Evolutionary conservation across 1,140 invertebrate genomes (phyloP).

Genomic region (Proctacanthus coquilletti): DNA sequence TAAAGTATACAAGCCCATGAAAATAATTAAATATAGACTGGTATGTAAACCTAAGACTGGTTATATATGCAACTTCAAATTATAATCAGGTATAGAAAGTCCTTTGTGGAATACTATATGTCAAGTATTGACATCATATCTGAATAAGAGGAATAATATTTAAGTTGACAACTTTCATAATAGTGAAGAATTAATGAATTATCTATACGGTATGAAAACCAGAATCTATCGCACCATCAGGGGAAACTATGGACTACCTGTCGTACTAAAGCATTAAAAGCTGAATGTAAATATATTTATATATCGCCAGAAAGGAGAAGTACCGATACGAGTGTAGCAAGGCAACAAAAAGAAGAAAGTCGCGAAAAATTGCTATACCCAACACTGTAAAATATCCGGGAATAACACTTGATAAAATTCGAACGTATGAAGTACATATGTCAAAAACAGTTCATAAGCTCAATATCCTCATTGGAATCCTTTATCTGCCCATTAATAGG

Average conservation of each 20-base stretch:
- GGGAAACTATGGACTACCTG: background rate
- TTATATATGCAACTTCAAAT: conserved; percentile 1
- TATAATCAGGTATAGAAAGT: background rate
- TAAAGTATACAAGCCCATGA: background rate
- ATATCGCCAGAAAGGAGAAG: background rate
- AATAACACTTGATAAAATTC: too few relatives aligned
- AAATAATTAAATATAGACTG: background rate
- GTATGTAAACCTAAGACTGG: background rate
- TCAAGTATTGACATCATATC: background rate
- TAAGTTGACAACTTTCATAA: background rate
- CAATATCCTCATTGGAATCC: too few relatives aligned
- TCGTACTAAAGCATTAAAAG: background rate
- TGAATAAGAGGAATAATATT: background rate
- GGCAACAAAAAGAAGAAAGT: background rate
- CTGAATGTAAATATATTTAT: background rate
- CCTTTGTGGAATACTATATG: background rate
- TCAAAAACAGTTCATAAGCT: too few relatives aligned
- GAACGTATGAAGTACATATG: too few relatives aligned
- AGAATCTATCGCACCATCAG: background rate
- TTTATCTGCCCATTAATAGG: too few relatives aligned
- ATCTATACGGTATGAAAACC: background rate
- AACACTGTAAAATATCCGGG: too few relatives aligned
- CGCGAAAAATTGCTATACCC: too few relatives aligned
- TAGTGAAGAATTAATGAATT: background rate
- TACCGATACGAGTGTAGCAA: background rate